phyloP scores from a whole-genome alignment of 1,140 invertebrate species.

The Paramacrobiotus metropolitanus region DNA sequence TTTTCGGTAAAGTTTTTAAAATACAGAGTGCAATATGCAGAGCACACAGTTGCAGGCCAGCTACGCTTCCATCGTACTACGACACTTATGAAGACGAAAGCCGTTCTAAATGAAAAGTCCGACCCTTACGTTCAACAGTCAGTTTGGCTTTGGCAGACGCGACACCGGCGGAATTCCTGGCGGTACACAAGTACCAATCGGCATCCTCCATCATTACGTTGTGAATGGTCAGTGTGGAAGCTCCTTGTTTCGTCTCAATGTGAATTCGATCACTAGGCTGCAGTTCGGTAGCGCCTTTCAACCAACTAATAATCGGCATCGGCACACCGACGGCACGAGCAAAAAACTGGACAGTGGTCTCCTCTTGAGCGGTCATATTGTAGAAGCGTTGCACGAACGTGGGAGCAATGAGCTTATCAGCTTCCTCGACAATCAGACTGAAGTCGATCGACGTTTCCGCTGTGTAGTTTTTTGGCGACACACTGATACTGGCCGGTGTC shows the following conservation, averaged over 20 bases:
- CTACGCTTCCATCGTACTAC: too few relatives aligned
- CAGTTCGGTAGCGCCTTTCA: constrained; percentile 33
- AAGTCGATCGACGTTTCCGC: constrained; percentile 35
- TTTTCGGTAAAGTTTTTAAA: too few relatives aligned
- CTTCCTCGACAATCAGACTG: constrained; percentile 33
- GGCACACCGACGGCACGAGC: constrained; percentile 78
- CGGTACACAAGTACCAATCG: constrained; percentile 1
- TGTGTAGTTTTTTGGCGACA: constrained; percentile 63
- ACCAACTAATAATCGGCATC: constrained; percentile 76
- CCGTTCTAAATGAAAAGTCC: not conserved
- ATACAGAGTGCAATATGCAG: too few relatives aligned
- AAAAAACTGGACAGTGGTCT: constrained; percentile 61
- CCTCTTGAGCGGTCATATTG: constrained; percentile 68
- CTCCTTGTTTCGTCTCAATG: not conserved
- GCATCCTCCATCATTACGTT: not conserved
- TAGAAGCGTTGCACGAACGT: constrained; percentile 86
- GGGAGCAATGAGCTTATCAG: constrained; percentile 69
- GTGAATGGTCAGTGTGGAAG: not conserved
- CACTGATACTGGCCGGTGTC: constrained; percentile 60
- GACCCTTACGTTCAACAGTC: not conserved
- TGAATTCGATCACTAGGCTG: not conserved
- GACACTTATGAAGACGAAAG: too few relatives aligned
- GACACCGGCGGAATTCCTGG: not conserved
- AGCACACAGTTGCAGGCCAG: too few relatives aligned
- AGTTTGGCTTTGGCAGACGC: constrained; percentile 3